These are phyloP conservation scores for Teleogryllus occipitalis DNA, from an alignment of 1,140 invertebrate genomes.

Conservation along the genomic window DNA sequence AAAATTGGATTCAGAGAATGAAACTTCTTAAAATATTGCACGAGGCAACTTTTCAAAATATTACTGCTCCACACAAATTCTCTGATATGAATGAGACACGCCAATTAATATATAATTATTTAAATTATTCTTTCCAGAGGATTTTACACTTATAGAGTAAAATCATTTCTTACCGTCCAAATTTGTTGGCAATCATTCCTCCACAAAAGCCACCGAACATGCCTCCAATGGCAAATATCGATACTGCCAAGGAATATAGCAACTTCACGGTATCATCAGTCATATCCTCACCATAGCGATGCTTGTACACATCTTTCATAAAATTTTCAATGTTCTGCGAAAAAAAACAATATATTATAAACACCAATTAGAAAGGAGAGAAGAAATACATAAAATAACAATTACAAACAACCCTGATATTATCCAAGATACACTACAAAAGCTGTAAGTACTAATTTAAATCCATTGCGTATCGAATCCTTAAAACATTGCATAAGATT, in stretches of 20 bases:
- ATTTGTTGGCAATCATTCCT: slow-evolving; percentile 79
- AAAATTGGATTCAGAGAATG: too few species aligned
- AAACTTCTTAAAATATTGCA: too few species aligned
- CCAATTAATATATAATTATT: too few species aligned
- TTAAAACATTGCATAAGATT: too few species aligned
- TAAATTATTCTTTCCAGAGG: too few species aligned
- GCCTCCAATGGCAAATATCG: slow-evolving; percentile 90
- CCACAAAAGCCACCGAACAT: slow-evolving; percentile 91
- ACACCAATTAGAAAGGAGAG: too few species aligned
- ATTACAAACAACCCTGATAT: not conserved
- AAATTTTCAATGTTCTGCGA: slow-evolving; percentile 83
- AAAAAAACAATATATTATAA: slow-evolving; percentile 14
- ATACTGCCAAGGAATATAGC: slow-evolving; percentile 83
- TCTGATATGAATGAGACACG: too few species aligned
- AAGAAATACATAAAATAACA: not conserved
- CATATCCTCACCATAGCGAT: slow-evolving; percentile 63
- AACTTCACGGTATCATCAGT: slow-evolving; percentile 58
- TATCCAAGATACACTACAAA: not conserved
- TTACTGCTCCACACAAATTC: too few species aligned
- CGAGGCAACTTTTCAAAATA: too few species aligned
- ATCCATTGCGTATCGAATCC: not conserved
- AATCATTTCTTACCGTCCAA: slow-evolving; percentile 61
- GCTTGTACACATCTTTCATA: slow-evolving; percentile 78
- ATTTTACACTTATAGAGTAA: not conserved
- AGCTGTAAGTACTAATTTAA: not conserved